These are phyloP conservation scores for Nomada goodeniana DNA, from an alignment of 2,888 invertebrate species.

Conservation along the genomic window DNA sequence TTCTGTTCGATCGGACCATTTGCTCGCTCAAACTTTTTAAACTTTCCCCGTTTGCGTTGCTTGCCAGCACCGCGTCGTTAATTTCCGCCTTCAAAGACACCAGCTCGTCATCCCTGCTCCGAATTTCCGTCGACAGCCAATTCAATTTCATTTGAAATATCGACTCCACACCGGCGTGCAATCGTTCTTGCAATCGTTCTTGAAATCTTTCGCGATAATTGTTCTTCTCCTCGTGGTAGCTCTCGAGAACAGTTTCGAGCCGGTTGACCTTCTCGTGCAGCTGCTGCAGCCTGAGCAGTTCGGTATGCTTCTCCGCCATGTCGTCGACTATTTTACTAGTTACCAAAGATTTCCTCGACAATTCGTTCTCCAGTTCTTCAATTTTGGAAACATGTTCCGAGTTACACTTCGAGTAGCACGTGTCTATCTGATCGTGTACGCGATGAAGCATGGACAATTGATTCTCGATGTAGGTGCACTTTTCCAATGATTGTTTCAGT, in stretches of 20 bases:
- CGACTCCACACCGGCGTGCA: conserved; percentile 55
- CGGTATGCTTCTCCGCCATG: conserved; percentile 56
- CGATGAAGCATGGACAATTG: conserved; percentile 61
- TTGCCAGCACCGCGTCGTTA: conserved; percentile 53
- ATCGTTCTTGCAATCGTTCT: conserved; percentile 47
- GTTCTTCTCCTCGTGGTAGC: conserved; percentile 63
- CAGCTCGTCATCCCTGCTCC: conserved; percentile 71
- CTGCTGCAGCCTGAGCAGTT: conserved; percentile 56
- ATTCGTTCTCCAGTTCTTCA: conserved; percentile 67
- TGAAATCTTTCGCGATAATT: conserved; percentile 64
- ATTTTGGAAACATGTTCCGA: conserved; percentile 71
- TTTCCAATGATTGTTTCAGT: background rate
- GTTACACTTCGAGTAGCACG: conserved; percentile 58
- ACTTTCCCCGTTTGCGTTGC: conserved; percentile 68
- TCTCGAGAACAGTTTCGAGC: conserved; percentile 67
- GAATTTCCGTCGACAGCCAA: conserved; percentile 63
- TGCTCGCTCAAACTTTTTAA: conserved; percentile 68
- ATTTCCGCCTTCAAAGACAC: conserved; percentile 64
- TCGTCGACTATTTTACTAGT: conserved; percentile 61
- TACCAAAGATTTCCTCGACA: conserved; percentile 57
- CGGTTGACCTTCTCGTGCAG: conserved; percentile 69
- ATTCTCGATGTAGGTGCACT: conserved; percentile 60
- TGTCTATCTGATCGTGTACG: conserved; percentile 62
- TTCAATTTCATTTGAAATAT: conserved; percentile 69
- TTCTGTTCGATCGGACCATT: conserved; percentile 64